Percentiles rank a stretch among this genome's conserved stretches.
Evolutionary conservation across 64 coral and sea anemone species (phyloP).

Genomic region (Actinia equina): DNA sequence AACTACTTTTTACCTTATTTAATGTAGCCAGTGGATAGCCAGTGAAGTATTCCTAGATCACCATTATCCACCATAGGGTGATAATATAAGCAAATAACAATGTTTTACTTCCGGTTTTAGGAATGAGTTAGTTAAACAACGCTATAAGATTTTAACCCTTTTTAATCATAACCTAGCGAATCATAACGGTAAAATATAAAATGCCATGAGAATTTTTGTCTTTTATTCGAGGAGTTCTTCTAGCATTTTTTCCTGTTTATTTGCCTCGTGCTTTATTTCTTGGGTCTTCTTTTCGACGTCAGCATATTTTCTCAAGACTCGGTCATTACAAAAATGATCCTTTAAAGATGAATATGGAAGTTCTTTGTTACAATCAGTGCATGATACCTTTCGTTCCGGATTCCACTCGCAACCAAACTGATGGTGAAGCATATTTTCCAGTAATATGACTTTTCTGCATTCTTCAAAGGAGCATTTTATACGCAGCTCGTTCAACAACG

Average conservation of each 20-base stretch:
- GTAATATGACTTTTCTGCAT: neutral
- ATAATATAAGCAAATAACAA: too few species aligned
- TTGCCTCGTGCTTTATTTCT: neutral
- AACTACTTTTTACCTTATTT: too few species aligned
- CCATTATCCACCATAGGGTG: too few species aligned
- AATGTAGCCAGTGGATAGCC: too few species aligned
- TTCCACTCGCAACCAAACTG: neutral
- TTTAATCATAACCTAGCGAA: neutral
- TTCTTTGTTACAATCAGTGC: neutral
- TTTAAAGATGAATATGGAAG: neutral
- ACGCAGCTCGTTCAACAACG: neutral
- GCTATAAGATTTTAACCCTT: neutral
- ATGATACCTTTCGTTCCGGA: neutral
- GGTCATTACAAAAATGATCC: neutral
- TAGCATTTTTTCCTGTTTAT: neutral
- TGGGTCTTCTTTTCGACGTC: neutral
- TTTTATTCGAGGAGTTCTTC: neutral
- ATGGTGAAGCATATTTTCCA: neutral
- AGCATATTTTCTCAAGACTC: neutral
- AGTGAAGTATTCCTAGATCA: too few species aligned
- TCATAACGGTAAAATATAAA: neutral
- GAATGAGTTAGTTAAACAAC: too few species aligned
- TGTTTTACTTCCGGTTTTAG: too few species aligned
- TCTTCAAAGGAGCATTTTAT: neutral
- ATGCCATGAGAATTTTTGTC: neutral